Evolutionary conservation across 2,113 vertebrate species (phyloP).

Genomic region (Mustela lutreola): DNA sequence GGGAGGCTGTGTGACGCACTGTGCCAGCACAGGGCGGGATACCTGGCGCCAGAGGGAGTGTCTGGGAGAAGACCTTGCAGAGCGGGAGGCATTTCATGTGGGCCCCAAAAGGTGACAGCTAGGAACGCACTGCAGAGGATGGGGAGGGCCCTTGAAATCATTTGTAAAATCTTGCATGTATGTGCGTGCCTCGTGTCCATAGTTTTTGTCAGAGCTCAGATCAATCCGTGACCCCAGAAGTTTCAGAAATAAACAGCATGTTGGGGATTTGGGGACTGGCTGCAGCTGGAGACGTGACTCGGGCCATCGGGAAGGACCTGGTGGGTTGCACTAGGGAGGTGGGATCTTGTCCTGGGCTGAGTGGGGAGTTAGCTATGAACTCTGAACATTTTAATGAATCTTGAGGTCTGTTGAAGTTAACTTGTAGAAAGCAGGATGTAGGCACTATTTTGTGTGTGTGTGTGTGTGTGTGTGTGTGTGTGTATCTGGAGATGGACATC

Average conservation of each 20-base stretch:
- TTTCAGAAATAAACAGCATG: neutral
- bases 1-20: accelerated
- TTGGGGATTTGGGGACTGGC: neutral
- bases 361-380: neutral
- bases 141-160: neutral
- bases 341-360: neutral
- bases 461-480: neutral
- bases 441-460: neutral
- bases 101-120: neutral
- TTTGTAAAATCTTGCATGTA: accelerated
- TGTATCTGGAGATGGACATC: neutral
- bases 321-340: neutral
- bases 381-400: neutral
- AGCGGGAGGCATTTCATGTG: neutral
- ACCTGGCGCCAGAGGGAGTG: neutral
- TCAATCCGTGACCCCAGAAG: neutral
- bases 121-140: neutral
- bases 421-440: neutral
- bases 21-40: neutral
- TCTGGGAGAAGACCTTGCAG: neutral
- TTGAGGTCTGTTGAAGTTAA: neutral
- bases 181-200: neutral
- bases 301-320: neutral
- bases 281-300: neutral
- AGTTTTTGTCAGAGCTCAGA: neutral